Evolutionary conservation across 2,113 vertebrate species (phyloP), one percentile per base, ranked within the genome.

Genomic region (Anarrhichthys ocellatus): DNA sequence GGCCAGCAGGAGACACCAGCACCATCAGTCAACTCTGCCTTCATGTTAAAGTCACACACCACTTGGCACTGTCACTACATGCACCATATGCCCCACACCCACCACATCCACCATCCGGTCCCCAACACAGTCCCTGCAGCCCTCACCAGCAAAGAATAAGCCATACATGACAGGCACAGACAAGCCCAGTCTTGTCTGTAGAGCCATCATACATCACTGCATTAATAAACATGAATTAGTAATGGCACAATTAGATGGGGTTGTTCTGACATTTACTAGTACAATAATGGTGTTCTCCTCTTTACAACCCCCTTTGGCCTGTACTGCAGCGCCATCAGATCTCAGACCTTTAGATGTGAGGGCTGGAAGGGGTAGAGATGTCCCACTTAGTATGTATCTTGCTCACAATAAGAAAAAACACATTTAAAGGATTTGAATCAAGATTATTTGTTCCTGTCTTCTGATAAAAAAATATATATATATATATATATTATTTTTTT

Each of bases 181-280:
- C 90, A 91, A 78, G 73, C 71, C 52, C 77, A 79, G 87, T 84
- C 87, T 29, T 87, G 82, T 89, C 81, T 90, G 87, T 64, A 40
- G 80, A 87, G 88, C 84, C 92, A 90, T 94, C 85, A 89, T 91
- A 93, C 92, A 93, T 94, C 87, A 85, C 81, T 77, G 84, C 87
- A 88, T 94, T 94, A 93, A 95, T 93, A 93, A 92, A 92, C 93
- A 93, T 94, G 92, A 94, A 95, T 95, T 95, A 95, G 92, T 94
- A 92, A 93, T 93, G 88, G 88, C 87, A 89, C 91, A 92, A 92
- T 94, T 93, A 95, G 91, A 93, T 34, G 63, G 81, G 82, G 76
- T 87, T 90, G 87, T 90, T 93, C 89, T 91, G 90, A 91, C 90
- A 90, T 93, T 95, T 93, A 89, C 86, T 83, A 52, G 84, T 88